Conservation (phyloP, 2,888 invertebrate species). For the Acronicta aceris region DNA sequence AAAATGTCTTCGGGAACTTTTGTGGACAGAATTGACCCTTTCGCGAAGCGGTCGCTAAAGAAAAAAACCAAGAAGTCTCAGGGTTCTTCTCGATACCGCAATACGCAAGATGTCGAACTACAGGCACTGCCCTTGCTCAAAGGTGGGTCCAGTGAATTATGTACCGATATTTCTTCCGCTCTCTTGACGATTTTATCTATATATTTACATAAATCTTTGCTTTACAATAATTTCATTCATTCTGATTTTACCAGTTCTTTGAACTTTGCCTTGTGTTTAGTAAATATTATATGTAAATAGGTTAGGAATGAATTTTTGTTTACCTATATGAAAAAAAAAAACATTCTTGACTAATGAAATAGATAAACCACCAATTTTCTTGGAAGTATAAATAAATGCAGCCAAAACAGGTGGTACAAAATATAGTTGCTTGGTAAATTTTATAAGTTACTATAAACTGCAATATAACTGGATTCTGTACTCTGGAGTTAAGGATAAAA, state of each 20-base stretch:
- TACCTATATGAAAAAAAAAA: conserved; percentile 36
- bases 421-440: background rate
- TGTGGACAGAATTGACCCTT: conserved; percentile 99
- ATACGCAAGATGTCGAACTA: conserved; percentile 99
- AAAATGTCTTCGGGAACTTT: conserved; percentile 95
- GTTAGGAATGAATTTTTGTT: conserved; percentile 54
- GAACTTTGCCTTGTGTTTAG: conserved; percentile 60
- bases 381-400: background rate
- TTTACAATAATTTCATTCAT: conserved; percentile 13
- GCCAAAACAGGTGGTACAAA: background rate
- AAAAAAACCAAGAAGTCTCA: conserved; percentile 99
- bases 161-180: conserved; percentile 23
- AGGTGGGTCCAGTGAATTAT: conserved; percentile 91
- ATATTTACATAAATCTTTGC: conserved; percentile 11
- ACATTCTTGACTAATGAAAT: conserved; percentile 8
- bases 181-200: conserved; percentile 12
- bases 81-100: conserved; percentile 99
- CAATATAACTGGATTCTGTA: no score
- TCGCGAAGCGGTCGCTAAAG: conserved; percentile 98
- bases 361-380: background rate
- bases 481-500: background rate
- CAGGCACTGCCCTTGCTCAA: conserved; percentile 98
- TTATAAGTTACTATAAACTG: no score
- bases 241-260: conserved; percentile 57
- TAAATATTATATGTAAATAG: conserved; percentile 53